Conservation (phyloP, 2,797 vertebrate genomes). For the Phrynocephalus guinanensis region DNA sequence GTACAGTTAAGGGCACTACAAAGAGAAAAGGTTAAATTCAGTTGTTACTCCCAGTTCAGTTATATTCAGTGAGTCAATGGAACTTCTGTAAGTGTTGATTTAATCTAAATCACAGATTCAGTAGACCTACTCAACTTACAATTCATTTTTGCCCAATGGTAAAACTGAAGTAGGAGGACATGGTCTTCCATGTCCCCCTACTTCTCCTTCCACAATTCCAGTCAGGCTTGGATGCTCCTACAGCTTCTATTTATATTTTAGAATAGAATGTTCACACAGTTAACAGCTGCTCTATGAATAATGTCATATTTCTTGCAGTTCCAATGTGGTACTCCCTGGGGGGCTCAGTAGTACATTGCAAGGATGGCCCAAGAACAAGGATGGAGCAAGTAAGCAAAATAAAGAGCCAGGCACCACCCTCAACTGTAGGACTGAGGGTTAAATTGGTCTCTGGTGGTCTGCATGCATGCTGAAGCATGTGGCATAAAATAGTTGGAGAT, state of each 20-base stretch:
- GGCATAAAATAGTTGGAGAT: not conserved
- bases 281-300: no score
- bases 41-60: no score
- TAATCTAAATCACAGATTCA: no score
- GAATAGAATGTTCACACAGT: no score
- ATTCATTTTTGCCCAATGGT: no score
- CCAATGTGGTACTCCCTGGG: not conserved
- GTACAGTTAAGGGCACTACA: not conserved
- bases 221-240: not conserved
- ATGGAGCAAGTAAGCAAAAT: no score
- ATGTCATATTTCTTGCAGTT: not conserved
- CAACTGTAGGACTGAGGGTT: not conserved
- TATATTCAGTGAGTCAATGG: no score
- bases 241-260: not conserved
- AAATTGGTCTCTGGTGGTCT: not conserved
- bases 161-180: not conserved
- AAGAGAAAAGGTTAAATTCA: no score
- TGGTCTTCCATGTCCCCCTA: no score
- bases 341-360: not conserved
- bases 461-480: not conserved
- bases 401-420: not conserved
- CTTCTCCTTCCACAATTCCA: not conserved
- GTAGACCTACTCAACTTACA: no score
- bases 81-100: no score
- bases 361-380: not conserved